Conservation (phyloP, 2,113 vertebrate genomes). For the Galeopterus variegatus region DNA sequence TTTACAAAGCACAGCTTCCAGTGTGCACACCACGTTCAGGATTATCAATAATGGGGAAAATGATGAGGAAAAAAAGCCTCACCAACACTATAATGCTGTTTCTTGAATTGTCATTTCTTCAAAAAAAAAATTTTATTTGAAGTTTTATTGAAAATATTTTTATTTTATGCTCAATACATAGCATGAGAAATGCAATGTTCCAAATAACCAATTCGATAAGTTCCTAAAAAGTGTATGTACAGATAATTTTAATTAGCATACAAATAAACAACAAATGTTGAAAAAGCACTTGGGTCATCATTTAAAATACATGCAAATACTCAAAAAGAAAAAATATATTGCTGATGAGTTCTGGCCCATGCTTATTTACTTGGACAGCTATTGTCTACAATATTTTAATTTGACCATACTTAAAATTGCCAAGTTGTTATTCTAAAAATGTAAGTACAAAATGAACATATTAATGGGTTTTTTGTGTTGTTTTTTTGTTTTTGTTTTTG, state of each 20-base stretch:
- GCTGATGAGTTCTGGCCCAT: neutral
- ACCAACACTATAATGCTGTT: neutral
- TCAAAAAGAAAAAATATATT: neutral
- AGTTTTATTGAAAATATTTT: neutral
- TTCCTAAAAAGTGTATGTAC: neutral
- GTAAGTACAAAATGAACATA: neutral
- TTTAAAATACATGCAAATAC: slow-evolving; percentile 23
- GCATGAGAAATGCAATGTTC: slow-evolving; percentile 14
- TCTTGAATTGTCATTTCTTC: neutral
- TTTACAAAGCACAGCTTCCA: slow-evolving; percentile 22
- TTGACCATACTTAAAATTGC: slow-evolving; percentile 49
- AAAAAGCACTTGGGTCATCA: neutral
- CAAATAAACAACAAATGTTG: slow-evolving; percentile 27
- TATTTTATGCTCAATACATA: neutral
- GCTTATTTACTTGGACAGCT: slow-evolving; percentile 1
- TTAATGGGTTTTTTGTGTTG: neutral
- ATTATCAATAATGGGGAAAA: slow-evolving; percentile 24
- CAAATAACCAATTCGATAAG: slow-evolving; percentile 7
- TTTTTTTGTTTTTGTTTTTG: neutral
- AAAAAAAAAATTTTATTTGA: neutral
- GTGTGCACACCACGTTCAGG: neutral
- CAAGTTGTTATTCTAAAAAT: slow-evolving; percentile 47
- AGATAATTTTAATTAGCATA: slow-evolving; percentile 10
- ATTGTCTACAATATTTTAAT: neutral
- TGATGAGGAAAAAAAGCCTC: neutral